Percentiles rank a stretch among this genome's conserved stretches.
Conservation (phyloP, 1,140 invertebrate species). For the Solenopsis fugax region DNA sequence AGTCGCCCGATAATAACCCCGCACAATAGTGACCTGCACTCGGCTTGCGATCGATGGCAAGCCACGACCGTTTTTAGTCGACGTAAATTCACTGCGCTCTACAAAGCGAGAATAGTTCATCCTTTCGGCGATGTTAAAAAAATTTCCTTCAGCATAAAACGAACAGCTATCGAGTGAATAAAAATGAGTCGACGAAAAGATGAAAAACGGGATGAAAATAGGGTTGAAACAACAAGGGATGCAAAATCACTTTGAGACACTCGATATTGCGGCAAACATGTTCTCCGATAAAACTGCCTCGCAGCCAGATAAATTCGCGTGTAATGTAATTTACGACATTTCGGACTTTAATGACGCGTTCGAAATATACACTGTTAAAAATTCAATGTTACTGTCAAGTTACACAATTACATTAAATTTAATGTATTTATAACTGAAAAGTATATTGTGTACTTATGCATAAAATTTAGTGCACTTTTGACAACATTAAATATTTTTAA, state of each 20-base stretch:
- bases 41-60: constrained; percentile 46
- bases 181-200: constrained; percentile 4
- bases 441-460: no score
- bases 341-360: not conserved
- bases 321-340: not conserved
- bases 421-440: no score
- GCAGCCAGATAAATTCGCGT: not conserved
- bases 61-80: constrained; percentile 43
- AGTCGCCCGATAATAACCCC: constrained; percentile 45
- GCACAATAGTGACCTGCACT: constrained; percentile 37
- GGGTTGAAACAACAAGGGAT: not conserved
- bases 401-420: no score
- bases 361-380: not conserved
- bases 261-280: not conserved
- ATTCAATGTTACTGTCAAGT: no score
- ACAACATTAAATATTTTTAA: no score
- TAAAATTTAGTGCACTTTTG: no score
- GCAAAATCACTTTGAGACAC: constrained; percentile 12
- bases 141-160: constrained; percentile 12
- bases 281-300: not conserved
- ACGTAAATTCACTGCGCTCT: constrained; percentile 41
- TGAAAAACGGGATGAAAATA: constrained; percentile 15
- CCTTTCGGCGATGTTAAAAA: constrained; percentile 11
- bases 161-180: not conserved
- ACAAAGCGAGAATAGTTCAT: constrained; percentile 14